phyloP scores from a whole-genome alignment of 2,113 vertebrate genomes.

The Crypturellus undulatus region DNA sequence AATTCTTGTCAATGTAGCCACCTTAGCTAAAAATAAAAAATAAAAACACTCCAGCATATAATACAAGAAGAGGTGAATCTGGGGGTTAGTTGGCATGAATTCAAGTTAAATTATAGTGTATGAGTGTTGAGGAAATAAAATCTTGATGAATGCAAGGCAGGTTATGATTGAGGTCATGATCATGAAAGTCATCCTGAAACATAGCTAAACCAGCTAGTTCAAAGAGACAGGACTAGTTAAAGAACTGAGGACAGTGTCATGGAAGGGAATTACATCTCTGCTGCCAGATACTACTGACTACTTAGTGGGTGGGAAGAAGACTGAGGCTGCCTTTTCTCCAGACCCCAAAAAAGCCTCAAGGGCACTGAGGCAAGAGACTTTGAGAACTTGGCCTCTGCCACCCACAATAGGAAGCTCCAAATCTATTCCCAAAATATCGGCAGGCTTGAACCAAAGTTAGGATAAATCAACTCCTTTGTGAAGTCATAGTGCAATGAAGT shows the following conservation, averaged over 20 bases:
- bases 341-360: neutral
- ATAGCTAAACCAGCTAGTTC: neutral
- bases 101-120: neutral
- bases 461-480: fast-evolving
- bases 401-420: fast-evolving
- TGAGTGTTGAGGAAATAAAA: neutral
- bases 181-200: neutral
- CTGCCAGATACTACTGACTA: neutral
- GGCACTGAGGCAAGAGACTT: neutral
- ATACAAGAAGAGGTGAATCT: neutral
- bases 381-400: neutral
- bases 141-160: neutral
- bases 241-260: neutral
- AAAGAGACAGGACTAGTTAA: neutral
- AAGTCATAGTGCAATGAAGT: neutral
- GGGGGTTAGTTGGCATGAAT: neutral
- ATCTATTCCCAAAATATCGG: neutral
- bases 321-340: neutral
- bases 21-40: neutral
- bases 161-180: neutral
- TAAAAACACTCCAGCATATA: neutral
- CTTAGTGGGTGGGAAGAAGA: neutral
- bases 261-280: neutral
- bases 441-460: neutral
- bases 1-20: neutral